Base-by-base conservation (phyloP, 2,113 vertebrate species). In the Crocuta crocuta region DNA sequence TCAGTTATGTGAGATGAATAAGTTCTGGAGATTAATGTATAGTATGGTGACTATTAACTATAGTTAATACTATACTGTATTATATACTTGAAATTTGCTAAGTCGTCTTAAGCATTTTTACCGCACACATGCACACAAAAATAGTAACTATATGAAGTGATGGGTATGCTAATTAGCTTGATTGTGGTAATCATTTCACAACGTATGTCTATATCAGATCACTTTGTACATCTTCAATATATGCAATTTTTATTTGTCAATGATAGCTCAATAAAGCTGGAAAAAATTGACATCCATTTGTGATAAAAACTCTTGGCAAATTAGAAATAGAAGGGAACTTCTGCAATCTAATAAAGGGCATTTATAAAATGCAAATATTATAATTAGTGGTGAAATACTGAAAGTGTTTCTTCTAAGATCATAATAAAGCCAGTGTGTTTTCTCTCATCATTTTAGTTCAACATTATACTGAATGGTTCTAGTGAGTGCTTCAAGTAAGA, bases 331-430 rank as follows among this genome's bases (percentile, higher is more conserved):
- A 94, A 78, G 39, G 28, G 28, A 33, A 79, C 13, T 58, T 74
- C 13, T 58, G 11, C 82, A 89, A 1, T 82, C 84, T 93, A 79
- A 96, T 66, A 65, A 63, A 91, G 65, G 13, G 13, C 26, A 61
- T 76, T 97, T 91, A 70, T 89, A 93, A 85, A 97, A 83, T 55
- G 65, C 35, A 73, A 88, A 66, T 61, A 13, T 97, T 4, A n/a
- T 86, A 73, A 90, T 92, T 63, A 73, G 79, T 87, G 45, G 19
- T 87, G n/a, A 92, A 84, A 82, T 85, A 39, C 88, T 15, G 58
- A 10, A 92, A 73, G 1, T 93, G 9, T 71, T 95, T 39, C 21
- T 66, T 70, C 21, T 83, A 58, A 93, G 39, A 88, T 81, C 66
- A 70, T 13, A 84, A 58, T 71, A 89, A 81, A 50, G 45, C 50